A percentile compares a stretch with the other conserved stretches of the same genome.
These are phyloP conservation scores for Epinephelus fuscoguttatus DNA, from an alignment of 2,113 vertebrate genomes.

Conservation along the genomic window DNA sequence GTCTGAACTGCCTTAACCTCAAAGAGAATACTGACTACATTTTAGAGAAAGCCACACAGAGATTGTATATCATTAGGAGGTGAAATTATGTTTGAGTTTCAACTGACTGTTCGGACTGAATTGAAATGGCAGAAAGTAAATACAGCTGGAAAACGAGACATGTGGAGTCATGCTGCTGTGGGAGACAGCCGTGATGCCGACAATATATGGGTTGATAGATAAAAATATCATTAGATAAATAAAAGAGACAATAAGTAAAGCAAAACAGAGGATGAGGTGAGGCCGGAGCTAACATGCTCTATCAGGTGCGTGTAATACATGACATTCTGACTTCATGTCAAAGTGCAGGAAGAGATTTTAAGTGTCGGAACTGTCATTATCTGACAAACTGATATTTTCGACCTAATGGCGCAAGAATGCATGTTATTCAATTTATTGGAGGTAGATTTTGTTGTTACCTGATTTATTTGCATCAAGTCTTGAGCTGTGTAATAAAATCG, in stretches of 20 bases:
- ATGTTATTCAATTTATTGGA: neutral
- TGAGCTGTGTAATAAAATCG: neutral
- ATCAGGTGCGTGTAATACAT: neutral
- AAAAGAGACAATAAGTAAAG: neutral
- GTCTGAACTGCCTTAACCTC: too few species aligned
- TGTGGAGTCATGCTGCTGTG: too few species aligned
- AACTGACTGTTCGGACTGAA: too few species aligned
- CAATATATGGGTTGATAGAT: neutral
- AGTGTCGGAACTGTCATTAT: too few species aligned
- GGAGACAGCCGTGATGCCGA: neutral
- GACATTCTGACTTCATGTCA: too few species aligned
- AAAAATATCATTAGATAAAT: neutral
- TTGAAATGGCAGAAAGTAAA: neutral
- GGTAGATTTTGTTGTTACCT: neutral
- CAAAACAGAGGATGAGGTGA: neutral
- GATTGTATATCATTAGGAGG: neutral
- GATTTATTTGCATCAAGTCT: neutral
- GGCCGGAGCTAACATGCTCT: neutral
- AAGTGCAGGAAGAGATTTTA: neutral
- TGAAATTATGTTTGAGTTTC: neutral
- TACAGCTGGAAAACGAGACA: too few species aligned
- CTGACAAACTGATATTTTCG: too few species aligned
- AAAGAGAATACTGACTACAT: neutral
- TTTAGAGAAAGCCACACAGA: neutral
- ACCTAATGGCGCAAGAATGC: neutral